Evolutionary conservation across 2,888 invertebrate genomes (phyloP), one percentile per base, ranked within the genome.

Genomic region (Entomobrya proxima): DNA sequence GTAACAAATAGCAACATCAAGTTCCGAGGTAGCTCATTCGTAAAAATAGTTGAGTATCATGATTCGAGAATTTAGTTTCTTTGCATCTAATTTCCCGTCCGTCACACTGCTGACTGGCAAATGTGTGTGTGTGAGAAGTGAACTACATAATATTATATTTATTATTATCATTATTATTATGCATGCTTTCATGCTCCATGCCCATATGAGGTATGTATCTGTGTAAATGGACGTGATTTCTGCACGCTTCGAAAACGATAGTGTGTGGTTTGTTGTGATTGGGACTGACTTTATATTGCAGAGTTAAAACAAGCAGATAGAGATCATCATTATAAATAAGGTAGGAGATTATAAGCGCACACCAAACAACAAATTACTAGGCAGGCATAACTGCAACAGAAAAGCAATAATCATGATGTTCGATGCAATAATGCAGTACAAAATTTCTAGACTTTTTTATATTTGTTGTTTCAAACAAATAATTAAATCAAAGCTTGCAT

Each of bases 101-200:
- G 72, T 72, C 72, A 72, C 72, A 72, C 30, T n/a, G n/a, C n/a
- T 72, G 30, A 27, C 72, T 72, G 50, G 30, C n/a, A n/a, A n/a
- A n/a, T n/a, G n/a, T 32, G 32, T 30, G 69, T 18, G 40, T 13
- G 13, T 18, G 18, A 18, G 35, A 18, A 11, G 13, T 47, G 52
- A 55, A 52, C 75, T 76, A 52, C 35, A 52, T 52, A 50, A 30
- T 74, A n/a, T n/a, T n/a, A n/a, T n/a, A n/a, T n/a, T n/a, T n/a
- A n/a, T n/a, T n/a, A n/a, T n/a, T n/a, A n/a, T 27, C 18, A 58
- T 27, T 67, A 44, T 44, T 44, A 44, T 44, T 44, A 69, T 69
- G 69, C 69, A 44, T 72, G 47, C 72, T 72, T 78, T 78, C 64
- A 64, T 78, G 78, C 78, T 78, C 78, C 78, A 64, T 78, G 78